These are phyloP conservation scores for Acleris literana DNA, from an alignment of 2,888 invertebrate genomes.

Conservation along the genomic window DNA sequence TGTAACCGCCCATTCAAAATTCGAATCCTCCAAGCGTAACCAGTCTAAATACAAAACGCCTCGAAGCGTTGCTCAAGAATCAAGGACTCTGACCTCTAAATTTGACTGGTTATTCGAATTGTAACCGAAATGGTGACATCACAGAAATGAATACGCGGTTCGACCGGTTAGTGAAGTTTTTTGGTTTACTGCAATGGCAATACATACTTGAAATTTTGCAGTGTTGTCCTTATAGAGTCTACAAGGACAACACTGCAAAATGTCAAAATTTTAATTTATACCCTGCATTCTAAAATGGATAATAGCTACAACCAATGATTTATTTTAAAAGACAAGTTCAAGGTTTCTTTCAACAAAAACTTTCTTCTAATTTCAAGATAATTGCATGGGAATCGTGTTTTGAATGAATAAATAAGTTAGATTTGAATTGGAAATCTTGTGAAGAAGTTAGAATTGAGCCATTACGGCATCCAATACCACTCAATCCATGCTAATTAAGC, in stretches of 20 bases:
- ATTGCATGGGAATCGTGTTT: not conserved
- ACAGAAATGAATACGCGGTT: slow-evolving; percentile 47
- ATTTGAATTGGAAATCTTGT: not conserved
- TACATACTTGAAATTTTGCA: not conserved
- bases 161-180: slow-evolving; percentile 48
- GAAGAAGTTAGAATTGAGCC: not conserved
- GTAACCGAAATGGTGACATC: slow-evolving; percentile 53
- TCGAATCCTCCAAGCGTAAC: slow-evolving; percentile 16
- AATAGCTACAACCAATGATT: not conserved
- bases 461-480: slow-evolving; percentile 4
- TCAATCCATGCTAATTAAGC: slow-evolving; percentile 7
- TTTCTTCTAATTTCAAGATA: not conserved
- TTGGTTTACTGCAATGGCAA: slow-evolving; percentile 3
- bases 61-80: slow-evolving; percentile 30
- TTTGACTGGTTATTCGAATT: slow-evolving; percentile 40
- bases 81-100: slow-evolving; percentile 20
- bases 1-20: slow-evolving; percentile 29
- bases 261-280: too few species aligned
- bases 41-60: slow-evolving; percentile 15
- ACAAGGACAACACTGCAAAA: too few species aligned
- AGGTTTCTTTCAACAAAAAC: not conserved
- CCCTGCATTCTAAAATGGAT: not conserved
- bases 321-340: not conserved
- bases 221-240: not conserved
- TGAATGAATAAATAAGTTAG: not conserved